Base-by-base conservation (phyloP, 2,888 invertebrate species). In the Hemicrepidius hirtus region DNA sequence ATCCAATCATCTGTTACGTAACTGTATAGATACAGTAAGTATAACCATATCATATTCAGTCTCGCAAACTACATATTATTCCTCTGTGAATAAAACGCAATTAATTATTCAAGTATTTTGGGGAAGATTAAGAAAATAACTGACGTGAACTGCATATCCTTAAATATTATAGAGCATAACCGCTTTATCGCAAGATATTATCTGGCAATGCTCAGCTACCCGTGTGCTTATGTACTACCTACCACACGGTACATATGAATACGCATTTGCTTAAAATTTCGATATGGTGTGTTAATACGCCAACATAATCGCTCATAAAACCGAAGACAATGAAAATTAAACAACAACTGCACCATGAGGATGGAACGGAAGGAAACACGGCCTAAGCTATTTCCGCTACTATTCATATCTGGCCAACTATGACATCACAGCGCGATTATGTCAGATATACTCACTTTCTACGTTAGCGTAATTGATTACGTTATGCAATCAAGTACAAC, bases 341-440 rank as follows among this genome's bases (percentile, higher is more conserved):
- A 46, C 57, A 44, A n/a, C 28, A 40, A 55, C 12, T n/a, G 32
- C 41, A 35, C 9, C 37, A 50, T 16, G 21, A 63, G 35, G 32
- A 68, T 60, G 40, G 41, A 73, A 73, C 76, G 74, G 76, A 76
- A 72, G 76, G 74, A 76, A 76, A 72, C 60, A 76, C 68, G 74
- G 71, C 68, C 71, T 68, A 66, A 72, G 60, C 57, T 66, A 73
- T 69, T 68, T 76, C 76, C 76, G 73, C 41, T 67, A 63, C 60
- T 68, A 66, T 59, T 68, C 55, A 49, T 60, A 66, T 50, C 20
- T 66, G 59, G 32, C 60, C 71, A 67, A 63, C 53, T 65, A 70
- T 70, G 65, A 70, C 70, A 59, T 65, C 59, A 63, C 55, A 53
- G n/a, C 24, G 35, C 18, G 28, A 46, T 57, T 41, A 20, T 64